Evolutionary conservation across 1,140 invertebrate species (phyloP).

Genomic region (Bombus pascuorum): DNA sequence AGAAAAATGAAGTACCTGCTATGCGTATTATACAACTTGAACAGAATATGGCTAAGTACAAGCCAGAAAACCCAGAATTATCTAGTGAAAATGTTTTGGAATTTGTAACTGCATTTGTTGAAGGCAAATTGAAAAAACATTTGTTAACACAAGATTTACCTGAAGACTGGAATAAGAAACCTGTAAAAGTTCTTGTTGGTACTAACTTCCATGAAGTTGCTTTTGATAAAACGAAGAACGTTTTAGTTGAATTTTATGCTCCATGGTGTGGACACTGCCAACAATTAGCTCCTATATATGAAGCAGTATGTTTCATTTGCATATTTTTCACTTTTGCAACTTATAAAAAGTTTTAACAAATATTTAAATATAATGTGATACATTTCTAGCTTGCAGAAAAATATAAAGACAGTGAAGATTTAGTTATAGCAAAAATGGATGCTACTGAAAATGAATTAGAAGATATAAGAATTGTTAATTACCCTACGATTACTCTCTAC

Average conservation of each 20-base stretch:
- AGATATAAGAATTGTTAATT: constrained; percentile 96
- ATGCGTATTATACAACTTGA: constrained; percentile 97
- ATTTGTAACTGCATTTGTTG: constrained; percentile 95
- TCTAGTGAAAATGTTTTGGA: constrained; percentile 89
- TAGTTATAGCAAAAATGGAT: constrained; percentile 99
- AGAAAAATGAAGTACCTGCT: constrained; percentile 94
- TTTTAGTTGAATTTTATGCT: constrained; percentile 99
- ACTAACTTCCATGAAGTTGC: constrained; percentile 98
- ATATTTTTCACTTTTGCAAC: not conserved
- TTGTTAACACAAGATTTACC: constrained; percentile 96
- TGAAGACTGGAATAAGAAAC: constrained; percentile 97
- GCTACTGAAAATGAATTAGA: constrained; percentile 98
- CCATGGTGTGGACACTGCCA: constrained; percentile 99
- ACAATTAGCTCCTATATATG: constrained; percentile 97
- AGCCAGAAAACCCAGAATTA: constrained; percentile 92
- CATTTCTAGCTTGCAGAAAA: constrained; percentile 89
- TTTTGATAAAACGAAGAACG: constrained; percentile 94
- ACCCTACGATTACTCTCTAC: constrained; percentile 98
- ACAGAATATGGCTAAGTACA: constrained; percentile 99
- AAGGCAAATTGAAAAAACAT: constrained; percentile 97
- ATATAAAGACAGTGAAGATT: constrained; percentile 91
- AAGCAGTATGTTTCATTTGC: constrained; percentile 81
- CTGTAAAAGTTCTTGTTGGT: constrained; percentile 97
- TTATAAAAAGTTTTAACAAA: not conserved
- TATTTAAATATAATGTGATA: constrained; percentile 1